Percentiles rank a stretch among this genome's conserved stretches.
phyloP scores from a whole-genome alignment of 2,113 vertebrate genomes.

The Mastomys natalensis region DNA sequence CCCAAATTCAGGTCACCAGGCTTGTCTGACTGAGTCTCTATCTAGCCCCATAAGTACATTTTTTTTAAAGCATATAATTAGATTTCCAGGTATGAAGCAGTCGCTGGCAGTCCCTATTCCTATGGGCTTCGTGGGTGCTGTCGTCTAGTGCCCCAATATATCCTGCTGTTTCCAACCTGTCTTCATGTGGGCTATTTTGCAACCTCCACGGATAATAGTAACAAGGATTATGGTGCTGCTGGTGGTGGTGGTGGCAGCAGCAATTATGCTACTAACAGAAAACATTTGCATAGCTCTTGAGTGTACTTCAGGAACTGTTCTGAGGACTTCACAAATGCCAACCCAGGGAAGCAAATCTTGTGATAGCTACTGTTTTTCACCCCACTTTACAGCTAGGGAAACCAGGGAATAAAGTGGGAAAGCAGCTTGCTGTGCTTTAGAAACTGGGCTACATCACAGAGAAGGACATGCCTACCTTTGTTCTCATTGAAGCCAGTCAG shows the following conservation, averaged over 20 bases:
- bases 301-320: not conserved
- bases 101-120: not conserved
- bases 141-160: not conserved
- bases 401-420: not conserved
- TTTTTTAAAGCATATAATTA: too few relatives aligned
- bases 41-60: accelerated
- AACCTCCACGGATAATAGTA: not conserved
- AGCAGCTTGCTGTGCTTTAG: not conserved
- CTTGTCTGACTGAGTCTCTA: not conserved
- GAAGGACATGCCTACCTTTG: not conserved
- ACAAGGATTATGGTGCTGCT: not conserved
- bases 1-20: not conserved
- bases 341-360: not conserved
- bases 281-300: not conserved
- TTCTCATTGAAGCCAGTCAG: not conserved
- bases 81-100: not conserved
- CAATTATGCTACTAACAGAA: not conserved
- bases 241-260: not conserved
- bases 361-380: not conserved
- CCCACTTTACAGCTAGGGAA: not conserved
- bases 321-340: not conserved
- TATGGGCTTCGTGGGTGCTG: not conserved
- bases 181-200: not conserved
- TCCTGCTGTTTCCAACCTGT: not conserved
- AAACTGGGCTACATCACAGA: not conserved